Evolutionary conservation across 2,888 invertebrate genomes (phyloP).

Genomic region (Villa cingulata): DNA sequence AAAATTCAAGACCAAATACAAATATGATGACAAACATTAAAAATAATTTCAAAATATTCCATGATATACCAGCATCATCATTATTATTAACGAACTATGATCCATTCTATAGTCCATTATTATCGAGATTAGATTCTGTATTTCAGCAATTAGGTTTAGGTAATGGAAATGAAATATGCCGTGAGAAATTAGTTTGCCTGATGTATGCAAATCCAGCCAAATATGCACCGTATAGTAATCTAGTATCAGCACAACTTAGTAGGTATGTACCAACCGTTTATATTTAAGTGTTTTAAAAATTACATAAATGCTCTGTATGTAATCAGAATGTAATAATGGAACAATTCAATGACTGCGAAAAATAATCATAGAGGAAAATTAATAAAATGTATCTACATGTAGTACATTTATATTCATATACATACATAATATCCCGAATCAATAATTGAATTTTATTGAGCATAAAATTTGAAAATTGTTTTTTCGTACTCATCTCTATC

Average conservation of each 20-base stretch:
- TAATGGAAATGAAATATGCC: slow-evolving; percentile 53
- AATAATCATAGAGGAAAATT: no score
- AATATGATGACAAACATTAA: background rate
- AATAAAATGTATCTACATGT: no score
- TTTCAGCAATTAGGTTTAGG: slow-evolving; percentile 59
- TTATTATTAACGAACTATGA: slow-evolving; percentile 73
- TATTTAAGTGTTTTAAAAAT: no score
- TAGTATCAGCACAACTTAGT: slow-evolving; percentile 77
- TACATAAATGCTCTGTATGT: no score
- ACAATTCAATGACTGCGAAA: no score
- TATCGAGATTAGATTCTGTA: slow-evolving; percentile 72
- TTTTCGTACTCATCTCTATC: no score
- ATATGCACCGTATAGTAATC: slow-evolving; percentile 78
- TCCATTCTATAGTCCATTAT: slow-evolving; percentile 76
- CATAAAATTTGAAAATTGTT: no score
- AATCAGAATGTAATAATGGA: no score
- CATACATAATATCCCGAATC: no score
- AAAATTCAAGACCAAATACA: slow-evolving; percentile 31
- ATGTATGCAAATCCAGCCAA: slow-evolving; percentile 82
- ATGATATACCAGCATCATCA: slow-evolving; percentile 72
- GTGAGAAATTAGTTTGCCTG: slow-evolving; percentile 71
- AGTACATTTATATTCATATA: no score
- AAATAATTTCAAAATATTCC: slow-evolving; percentile 69
- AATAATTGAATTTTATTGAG: no score
- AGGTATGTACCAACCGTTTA: slow-evolving; percentile 46